Conservation (phyloP, 2,113 vertebrate species). For the Benthochromis sp. region DNA sequence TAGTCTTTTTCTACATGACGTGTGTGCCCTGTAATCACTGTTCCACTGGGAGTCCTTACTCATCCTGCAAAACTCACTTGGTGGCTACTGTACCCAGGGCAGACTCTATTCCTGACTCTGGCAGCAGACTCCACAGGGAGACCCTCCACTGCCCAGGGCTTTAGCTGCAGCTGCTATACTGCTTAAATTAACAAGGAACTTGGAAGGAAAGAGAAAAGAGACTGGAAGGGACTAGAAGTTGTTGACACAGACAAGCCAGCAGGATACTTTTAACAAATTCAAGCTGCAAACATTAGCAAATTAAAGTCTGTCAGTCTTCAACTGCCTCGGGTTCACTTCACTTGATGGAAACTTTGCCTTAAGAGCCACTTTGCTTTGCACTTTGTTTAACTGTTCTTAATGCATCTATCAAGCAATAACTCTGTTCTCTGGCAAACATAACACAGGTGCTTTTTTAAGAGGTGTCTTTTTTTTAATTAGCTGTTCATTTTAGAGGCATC, state of each 20-base stretch:
- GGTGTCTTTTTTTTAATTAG: neutral
- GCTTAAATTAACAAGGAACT: conserved; percentile 34
- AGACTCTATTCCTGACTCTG: conserved; percentile 42
- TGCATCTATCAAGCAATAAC: neutral
- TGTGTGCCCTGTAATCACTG: neutral
- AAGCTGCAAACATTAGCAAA: conserved; percentile 42
- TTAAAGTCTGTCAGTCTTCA: conserved; percentile 3
- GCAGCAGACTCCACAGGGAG: conserved; percentile 17
- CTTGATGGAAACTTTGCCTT: neutral
- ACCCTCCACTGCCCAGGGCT: conserved; percentile 19
- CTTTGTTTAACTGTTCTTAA: neutral
- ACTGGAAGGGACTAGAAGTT: conserved; percentile 11
- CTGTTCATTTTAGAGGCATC: neutral
- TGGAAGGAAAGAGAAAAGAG: conserved; percentile 9
- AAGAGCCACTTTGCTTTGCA: neutral
- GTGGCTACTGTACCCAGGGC: conserved; percentile 19
- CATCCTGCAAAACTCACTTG: conserved; percentile 11
- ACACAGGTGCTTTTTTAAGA: neutral
- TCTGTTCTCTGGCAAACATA: neutral
- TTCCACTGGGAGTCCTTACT: conserved; percentile 24
- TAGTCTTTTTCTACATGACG: neutral
- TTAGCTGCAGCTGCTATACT: conserved; percentile 24
- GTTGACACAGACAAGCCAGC: conserved; percentile 14
- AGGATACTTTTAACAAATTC: conserved; percentile 34
- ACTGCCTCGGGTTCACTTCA: neutral